Percentiles rank a stretch among this genome's conserved stretches.
Evolutionary conservation across 2,888 invertebrate genomes (phyloP).

Genomic region (Cantharis flavilabris): DNA sequence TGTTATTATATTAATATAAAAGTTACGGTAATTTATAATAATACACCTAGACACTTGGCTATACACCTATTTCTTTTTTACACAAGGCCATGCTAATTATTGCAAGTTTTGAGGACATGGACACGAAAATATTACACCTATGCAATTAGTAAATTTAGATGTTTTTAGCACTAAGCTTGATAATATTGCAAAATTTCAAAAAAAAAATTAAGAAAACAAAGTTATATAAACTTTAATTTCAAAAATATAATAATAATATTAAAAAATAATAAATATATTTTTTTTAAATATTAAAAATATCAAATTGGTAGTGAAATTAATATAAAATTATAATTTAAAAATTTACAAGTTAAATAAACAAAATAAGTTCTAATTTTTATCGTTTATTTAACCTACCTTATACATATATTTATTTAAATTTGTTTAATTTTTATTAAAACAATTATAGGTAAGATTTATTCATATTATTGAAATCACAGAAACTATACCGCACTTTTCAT

Average conservation of each 20-base stretch:
- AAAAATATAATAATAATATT: no score
- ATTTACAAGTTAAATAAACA: no score
- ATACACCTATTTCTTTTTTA: background rate
- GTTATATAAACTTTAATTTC: no score
- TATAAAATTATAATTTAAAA: no score
- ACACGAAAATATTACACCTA: background rate
- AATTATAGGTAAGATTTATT: no score
- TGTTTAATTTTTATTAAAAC: no score
- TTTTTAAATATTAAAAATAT: no score
- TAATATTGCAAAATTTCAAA: background rate
- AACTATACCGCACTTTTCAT: background rate
- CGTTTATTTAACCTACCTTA: no score
- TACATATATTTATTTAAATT: no score
- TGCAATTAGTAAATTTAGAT: background rate
- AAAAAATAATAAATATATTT: no score
- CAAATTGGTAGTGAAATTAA: no score
- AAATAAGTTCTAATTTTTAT: no score
- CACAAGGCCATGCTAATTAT: background rate
- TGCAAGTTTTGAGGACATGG: background rate
- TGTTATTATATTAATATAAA: background rate
- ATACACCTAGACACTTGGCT: background rate
- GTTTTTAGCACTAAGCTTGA: background rate
- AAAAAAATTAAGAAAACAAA: background rate
- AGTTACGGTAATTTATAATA: background rate
- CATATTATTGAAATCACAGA: background rate